phyloP scores from a whole-genome alignment of 2,113 vertebrate species.

The Gymnorhina tibicen region DNA sequence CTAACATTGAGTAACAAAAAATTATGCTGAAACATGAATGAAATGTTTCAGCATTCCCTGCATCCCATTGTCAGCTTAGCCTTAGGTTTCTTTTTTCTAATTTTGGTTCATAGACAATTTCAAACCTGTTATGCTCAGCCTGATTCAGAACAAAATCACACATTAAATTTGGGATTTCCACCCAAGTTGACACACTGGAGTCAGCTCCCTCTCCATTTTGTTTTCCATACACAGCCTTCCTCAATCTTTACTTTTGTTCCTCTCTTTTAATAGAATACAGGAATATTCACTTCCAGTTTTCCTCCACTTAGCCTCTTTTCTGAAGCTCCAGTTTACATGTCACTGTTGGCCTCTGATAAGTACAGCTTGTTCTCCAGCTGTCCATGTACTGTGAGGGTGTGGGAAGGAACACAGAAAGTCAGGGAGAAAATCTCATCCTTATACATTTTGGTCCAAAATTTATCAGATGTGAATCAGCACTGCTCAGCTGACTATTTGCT shows the following conservation, averaged over 20 bases:
- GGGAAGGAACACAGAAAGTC: neutral
- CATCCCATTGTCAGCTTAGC: neutral
- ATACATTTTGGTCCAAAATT: neutral
- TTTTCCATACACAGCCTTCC: neutral
- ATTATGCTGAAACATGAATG: constrained; percentile 6
- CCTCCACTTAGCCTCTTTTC: neutral
- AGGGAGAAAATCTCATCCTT: neutral
- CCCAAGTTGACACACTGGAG: neutral
- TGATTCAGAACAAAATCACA: neutral
- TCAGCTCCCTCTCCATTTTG: neutral
- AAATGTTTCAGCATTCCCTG: neutral
- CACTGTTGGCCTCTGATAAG: neutral
- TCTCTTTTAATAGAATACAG: neutral
- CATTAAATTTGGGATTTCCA: neutral
- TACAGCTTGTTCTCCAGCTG: neutral
- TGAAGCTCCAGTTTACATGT: neutral
- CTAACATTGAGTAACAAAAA: neutral
- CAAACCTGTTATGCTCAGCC: neutral
- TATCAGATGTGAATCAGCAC: neutral
- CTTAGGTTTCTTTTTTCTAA: neutral
- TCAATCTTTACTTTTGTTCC: neutral
- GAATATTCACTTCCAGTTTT: neutral
- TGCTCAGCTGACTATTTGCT: neutral
- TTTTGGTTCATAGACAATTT: neutral
- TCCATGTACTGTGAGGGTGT: neutral